These are phyloP conservation scores for Eupithecia exiguata DNA, from an alignment of 2,888 invertebrate species.

Conservation along the genomic window DNA sequence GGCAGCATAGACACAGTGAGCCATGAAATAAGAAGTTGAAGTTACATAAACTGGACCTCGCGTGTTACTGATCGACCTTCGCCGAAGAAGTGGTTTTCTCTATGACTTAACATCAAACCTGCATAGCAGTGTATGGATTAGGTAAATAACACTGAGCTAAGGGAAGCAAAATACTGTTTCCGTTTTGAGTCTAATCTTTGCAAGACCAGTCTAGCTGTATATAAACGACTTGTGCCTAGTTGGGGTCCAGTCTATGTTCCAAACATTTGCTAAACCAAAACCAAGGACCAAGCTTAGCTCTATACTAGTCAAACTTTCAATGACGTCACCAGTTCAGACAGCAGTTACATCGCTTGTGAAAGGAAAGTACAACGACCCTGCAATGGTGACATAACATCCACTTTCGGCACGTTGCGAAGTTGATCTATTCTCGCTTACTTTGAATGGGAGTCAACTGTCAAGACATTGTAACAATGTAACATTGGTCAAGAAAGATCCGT, in stretches of 20 bases:
- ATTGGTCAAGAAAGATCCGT: neutral
- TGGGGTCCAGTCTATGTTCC: neutral
- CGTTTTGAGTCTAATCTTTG: neutral
- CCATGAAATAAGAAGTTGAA: too few species aligned
- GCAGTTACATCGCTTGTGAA: conserved; percentile 48
- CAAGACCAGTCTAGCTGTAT: neutral
- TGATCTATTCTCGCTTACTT: conserved; percentile 22
- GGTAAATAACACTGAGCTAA: neutral
- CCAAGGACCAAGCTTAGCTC: neutral
- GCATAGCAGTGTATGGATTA: neutral
- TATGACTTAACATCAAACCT: neutral
- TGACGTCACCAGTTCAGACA: conserved; percentile 37
- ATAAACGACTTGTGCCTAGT: neutral
- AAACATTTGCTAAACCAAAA: neutral
- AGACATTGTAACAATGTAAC: neutral
- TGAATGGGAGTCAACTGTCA: neutral
- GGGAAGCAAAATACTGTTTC: neutral
- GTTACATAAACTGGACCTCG: neutral
- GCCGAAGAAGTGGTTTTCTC: neutral
- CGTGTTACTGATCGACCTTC: neutral
- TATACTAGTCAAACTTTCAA: neutral
- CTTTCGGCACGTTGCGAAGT: conserved; percentile 53
- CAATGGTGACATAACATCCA: conserved; percentile 59
- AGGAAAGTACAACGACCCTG: conserved; percentile 62
- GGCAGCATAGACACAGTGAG: too few species aligned